Evolutionary conservation across 2,113 vertebrate species (phyloP), one percentile per base, ranked within the genome.

Genomic region (Antechinus stuartii): DNA sequence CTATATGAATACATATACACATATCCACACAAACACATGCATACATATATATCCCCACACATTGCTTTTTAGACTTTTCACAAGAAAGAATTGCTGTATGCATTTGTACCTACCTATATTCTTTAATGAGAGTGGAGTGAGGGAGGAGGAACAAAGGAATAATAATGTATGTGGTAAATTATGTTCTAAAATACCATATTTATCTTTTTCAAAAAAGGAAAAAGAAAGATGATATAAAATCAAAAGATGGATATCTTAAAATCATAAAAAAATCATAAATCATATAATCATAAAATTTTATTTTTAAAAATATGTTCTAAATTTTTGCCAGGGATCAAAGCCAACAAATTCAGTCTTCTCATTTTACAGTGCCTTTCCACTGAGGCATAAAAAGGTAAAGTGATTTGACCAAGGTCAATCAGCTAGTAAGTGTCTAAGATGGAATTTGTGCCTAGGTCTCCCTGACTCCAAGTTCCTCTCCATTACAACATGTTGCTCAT

Each of bases 111-210:
- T 68, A 68, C 14, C 61, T 35, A 16, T 68, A 35, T 35, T 30
- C 10, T 61, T 61, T 30, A 35, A 68, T 35, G 61, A n/a, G 12
- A 35, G 26, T 42, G 49, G 76, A 46, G 96, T 96, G 95, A 91
- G 91, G 27, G 12, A 35, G 3, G 11, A 30, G 56, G 61, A 89
- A 95, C 92, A 97, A 94, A 54, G 76, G n/a, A 91, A 25, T 96
- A 95, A 94, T 94, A n/a, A 89, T 91, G 61, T 96, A 42, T 94
- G 90, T 95, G 76, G 95, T 93, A 55, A 23, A 55, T 68, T 35
- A 14, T 68, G 11, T 68, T 35, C 30, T 97, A 97, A 97, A 97
- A 24, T 30, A 55, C 92, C 96, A 54, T 94, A 91, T 6, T 90
- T 91, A 23, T 93, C 90, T 92, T 95, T 50, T 91, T 90, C 9